Conservation (phyloP, 2,113 vertebrate species). For the Heptranchias perlo region DNA sequence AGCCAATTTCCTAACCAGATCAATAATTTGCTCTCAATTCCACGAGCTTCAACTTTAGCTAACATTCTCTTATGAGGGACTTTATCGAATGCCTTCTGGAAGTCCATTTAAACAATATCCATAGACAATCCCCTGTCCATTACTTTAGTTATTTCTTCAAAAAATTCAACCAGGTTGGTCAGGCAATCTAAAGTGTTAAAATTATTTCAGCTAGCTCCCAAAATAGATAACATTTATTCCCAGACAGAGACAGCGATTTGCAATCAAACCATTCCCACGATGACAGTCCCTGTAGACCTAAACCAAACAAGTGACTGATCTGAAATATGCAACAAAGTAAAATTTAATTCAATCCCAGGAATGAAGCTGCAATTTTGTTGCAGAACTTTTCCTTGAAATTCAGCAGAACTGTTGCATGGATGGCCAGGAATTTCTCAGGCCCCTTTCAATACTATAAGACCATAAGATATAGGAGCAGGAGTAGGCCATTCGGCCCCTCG, state of each 20-base stretch:
- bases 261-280: not conserved
- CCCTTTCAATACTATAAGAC: not conserved
- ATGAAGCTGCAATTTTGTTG: not conserved
- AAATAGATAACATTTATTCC: not conserved
- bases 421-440: too few species aligned
- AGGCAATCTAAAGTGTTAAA: not conserved
- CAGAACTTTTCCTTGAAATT: not conserved
- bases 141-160: too few species aligned
- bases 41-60: too few species aligned
- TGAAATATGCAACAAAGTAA: slow-evolving; percentile 6
- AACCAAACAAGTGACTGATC: not conserved
- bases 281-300: not conserved
- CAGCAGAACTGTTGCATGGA: not conserved
- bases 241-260: not conserved
- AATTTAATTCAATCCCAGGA: not conserved
- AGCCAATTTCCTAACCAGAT: too few species aligned
- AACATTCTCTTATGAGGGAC: too few species aligned
- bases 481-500: too few species aligned
- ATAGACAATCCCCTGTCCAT: too few species aligned
- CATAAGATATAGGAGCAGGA: too few species aligned
- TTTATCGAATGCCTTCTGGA: too few species aligned
- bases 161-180: too few species aligned
- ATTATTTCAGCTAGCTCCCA: not conserved
- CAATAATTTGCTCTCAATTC: too few species aligned
- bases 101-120: too few species aligned